Evolutionary conservation across 2,113 vertebrate species (phyloP).

Genomic region (Nymphicus hollandicus): DNA sequence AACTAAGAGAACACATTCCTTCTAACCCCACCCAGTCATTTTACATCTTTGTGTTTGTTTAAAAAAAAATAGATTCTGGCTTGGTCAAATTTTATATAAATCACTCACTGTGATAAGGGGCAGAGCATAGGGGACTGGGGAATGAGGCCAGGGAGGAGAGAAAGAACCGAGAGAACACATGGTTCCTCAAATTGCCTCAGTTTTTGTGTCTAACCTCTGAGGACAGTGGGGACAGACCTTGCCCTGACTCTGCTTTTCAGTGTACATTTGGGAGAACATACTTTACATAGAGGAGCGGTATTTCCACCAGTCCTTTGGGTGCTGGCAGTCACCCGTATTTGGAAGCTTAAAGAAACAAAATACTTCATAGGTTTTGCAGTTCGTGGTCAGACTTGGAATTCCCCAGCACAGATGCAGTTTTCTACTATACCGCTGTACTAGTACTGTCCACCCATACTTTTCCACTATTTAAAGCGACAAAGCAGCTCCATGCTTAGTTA

Average conservation of each 20-base stretch:
- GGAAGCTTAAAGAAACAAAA: neutral
- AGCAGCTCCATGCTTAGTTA: neutral
- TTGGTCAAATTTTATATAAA: neutral
- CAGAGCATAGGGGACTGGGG: neutral
- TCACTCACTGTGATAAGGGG: neutral
- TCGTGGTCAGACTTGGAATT: neutral
- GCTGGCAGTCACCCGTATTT: neutral
- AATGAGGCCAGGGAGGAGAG: neutral
- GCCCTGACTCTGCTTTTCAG: neutral
- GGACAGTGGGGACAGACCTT: neutral
- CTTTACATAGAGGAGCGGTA: neutral
- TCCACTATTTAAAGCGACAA: neutral
- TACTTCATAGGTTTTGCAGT: neutral
- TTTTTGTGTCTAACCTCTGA: neutral
- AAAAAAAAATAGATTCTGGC: neutral
- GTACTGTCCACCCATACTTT: neutral
- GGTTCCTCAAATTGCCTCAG: neutral
- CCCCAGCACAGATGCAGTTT: neutral
- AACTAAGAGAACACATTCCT: neutral
- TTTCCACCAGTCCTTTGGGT: neutral
- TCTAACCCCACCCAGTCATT: neutral
- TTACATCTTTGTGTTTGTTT: neutral
- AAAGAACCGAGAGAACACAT: neutral
- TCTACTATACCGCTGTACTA: accelerated
- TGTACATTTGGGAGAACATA: neutral